These are phyloP conservation scores for Leptopterna dolabrata DNA, from an alignment of 2,888 invertebrate species.

Conservation along the genomic window DNA sequence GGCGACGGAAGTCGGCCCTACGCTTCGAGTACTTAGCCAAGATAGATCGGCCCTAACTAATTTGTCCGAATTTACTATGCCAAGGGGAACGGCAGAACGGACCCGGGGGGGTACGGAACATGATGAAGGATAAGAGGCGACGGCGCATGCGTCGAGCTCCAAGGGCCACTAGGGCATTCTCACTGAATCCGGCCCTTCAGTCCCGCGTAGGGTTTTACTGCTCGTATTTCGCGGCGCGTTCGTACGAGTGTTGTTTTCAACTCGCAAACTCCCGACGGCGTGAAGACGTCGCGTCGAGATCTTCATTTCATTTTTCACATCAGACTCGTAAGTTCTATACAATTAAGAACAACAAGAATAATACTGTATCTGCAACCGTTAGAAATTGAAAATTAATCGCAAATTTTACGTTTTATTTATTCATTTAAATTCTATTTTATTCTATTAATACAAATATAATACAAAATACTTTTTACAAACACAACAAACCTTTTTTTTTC, in stretches of 20 bases:
- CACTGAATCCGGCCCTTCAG: slow-evolving; percentile 14
- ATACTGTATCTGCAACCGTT: no score
- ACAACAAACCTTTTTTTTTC: no score
- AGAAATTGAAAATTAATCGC: no score
- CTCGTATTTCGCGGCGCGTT: slow-evolving; percentile 6
- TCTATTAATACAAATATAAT: no score
- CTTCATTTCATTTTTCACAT: background rate
- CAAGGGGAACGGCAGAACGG: background rate
- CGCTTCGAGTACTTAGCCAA: background rate
- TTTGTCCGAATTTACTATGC: slow-evolving; percentile 11
- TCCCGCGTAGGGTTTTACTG: slow-evolving; percentile 23
- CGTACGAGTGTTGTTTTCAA: background rate
- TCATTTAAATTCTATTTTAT: no score
- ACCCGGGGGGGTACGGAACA: background rate
- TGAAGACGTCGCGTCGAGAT: slow-evolving; percentile 2
- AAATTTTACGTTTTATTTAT: no score
- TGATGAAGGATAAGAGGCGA: background rate
- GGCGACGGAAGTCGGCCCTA: background rate
- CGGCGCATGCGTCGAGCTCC: background rate
- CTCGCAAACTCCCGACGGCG: background rate
- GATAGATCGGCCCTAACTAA: slow-evolving; percentile 1
- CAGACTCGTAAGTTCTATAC: slow-evolving; percentile 21
- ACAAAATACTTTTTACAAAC: no score
- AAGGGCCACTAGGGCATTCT: slow-evolving; percentile 22
- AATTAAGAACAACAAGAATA: no score